These are phyloP conservation scores for Cyprinus carpio DNA, from an alignment of 2,113 vertebrate genomes.

Conservation along the genomic window DNA sequence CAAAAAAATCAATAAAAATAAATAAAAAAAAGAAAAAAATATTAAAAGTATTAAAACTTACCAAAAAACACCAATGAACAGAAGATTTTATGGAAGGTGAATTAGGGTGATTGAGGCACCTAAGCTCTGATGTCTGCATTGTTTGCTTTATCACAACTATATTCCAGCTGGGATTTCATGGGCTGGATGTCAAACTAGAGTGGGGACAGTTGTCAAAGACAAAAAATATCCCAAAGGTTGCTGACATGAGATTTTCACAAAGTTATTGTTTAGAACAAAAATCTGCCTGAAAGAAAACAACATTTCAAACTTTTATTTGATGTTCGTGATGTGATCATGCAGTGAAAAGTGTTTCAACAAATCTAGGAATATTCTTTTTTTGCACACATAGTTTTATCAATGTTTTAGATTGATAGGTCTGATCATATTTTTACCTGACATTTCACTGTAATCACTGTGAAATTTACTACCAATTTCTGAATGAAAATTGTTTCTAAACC, in stretches of 20 bases:
- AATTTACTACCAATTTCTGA: no score
- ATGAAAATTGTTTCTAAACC: no score
- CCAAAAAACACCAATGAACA: not conserved
- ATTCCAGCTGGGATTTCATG: not conserved
- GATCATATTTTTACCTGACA: no score
- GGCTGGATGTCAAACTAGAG: not conserved
- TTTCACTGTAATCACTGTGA: no score
- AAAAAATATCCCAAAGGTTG: not conserved
- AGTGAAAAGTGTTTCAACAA: no score
- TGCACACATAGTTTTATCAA: no score
- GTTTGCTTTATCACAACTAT: not conserved
- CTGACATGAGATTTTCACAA: not conserved
- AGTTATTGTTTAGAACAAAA: not conserved
- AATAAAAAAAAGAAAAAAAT: conserved; percentile 58
- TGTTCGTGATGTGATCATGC: not conserved
- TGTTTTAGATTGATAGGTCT: no score
- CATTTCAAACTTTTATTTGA: not conserved
- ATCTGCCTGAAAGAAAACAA: not conserved
- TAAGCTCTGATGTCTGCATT: not conserved
- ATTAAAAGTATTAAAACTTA: conserved; percentile 22
- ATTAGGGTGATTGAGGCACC: not conserved
- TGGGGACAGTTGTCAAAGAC: not conserved
- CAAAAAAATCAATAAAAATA: conserved; percentile 74
- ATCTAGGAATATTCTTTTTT: no score
- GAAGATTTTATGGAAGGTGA: not conserved